Percentiles rank a stretch among this genome's conserved stretches.
Conservation (phyloP, 1,140 invertebrate species). For the Drosophila tani region DNA sequence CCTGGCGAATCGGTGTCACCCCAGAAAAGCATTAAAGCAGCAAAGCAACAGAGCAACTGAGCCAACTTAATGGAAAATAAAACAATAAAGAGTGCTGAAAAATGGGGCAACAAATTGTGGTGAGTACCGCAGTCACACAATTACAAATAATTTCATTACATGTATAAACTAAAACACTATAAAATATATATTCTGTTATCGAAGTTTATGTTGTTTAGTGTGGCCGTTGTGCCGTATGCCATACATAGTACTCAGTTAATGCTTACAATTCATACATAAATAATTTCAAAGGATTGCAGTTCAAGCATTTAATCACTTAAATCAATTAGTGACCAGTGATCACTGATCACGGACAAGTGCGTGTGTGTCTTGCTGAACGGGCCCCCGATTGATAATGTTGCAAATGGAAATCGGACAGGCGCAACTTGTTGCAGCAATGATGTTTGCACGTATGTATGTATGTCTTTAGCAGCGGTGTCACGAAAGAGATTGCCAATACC, state of each 20-base stretch:
- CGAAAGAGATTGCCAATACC: conserved; percentile 32
- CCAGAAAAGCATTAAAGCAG: conserved; percentile 18
- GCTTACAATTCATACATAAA: not conserved
- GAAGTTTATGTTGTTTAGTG: too few relatives aligned
- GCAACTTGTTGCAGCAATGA: conserved; percentile 43
- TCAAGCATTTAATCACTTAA: too few relatives aligned
- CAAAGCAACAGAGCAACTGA: not conserved
- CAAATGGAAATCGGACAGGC: conserved; percentile 41
- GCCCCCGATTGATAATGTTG: conserved; percentile 45
- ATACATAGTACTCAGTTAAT: too few relatives aligned
- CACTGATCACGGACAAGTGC: not conserved
- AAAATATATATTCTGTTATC: not conserved
- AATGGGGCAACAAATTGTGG: not conserved
- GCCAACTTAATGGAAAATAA: conserved; percentile 4
- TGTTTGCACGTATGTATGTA: conserved; percentile 17
- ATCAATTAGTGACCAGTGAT: not conserved
- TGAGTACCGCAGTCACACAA: not conserved
- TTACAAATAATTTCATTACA: not conserved
- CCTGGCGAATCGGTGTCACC: conserved; percentile 43
- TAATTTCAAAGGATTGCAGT: not conserved
- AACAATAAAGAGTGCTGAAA: conserved; percentile 6
- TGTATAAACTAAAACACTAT: not conserved
- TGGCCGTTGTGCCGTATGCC: too few relatives aligned
- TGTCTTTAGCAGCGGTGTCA: conserved; percentile 28
- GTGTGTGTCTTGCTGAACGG: conserved; percentile 4